Evolutionary conservation across 1,140 invertebrate species (phyloP).

Genomic region (Sycobia sp.): DNA sequence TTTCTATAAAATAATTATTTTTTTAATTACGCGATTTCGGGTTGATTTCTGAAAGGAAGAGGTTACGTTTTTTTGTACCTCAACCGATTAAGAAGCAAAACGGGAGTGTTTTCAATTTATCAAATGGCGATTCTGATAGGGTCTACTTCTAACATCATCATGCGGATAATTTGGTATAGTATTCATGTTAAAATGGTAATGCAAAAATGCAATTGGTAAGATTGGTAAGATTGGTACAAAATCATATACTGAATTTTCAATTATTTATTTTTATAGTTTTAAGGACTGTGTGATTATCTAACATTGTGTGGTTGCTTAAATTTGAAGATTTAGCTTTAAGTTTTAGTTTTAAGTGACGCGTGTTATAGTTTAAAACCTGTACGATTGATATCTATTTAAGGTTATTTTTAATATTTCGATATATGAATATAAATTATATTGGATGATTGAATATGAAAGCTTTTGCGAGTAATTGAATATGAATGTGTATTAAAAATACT

Average conservation of each 20-base stretch:
- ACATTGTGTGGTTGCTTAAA: no score
- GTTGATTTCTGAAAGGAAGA: constrained; percentile 20
- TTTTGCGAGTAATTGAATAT: not conserved
- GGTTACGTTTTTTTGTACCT: constrained; percentile 12
- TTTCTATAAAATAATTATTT: not conserved
- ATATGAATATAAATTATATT: no score
- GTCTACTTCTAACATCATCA: not conserved
- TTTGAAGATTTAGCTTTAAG: constrained; percentile 6
- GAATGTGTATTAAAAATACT: no score
- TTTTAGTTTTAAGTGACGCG: not conserved
- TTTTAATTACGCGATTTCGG: constrained; percentile 12
- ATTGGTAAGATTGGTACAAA: constrained; percentile 5
- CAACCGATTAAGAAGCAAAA: constrained; percentile 28
- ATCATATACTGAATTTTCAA: not conserved
- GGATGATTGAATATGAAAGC: constrained; percentile 1
- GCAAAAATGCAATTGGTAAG: constrained; percentile 10
- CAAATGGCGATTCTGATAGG: not conserved
- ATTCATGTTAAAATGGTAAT: no score
- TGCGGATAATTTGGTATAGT: not conserved
- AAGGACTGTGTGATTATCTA: not conserved
- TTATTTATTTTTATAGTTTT: not conserved
- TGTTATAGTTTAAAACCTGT: no score
- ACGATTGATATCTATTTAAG: no score
- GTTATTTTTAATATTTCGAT: no score
- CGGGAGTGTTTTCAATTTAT: constrained; percentile 26